Evolutionary conservation across 2,888 invertebrate species (phyloP).

Genomic region (Timandra comae): DNA sequence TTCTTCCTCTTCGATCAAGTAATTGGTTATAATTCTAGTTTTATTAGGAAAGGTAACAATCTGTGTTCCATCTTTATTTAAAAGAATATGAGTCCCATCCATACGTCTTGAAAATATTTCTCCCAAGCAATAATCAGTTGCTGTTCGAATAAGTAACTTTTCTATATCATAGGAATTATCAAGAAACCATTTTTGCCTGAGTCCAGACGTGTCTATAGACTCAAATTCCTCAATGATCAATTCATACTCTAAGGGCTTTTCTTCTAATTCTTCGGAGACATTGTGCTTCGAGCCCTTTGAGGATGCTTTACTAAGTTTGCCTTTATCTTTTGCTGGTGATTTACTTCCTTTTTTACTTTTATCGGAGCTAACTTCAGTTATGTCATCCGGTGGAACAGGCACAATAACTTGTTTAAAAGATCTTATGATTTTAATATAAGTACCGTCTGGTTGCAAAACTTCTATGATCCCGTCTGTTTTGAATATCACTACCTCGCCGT

Average conservation of each 20-base stretch:
- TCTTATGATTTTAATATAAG: constrained; percentile 47
- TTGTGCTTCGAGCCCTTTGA: constrained; percentile 38
- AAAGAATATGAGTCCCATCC: constrained; percentile 56
- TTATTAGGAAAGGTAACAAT: constrained; percentile 57
- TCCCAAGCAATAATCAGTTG: constrained; percentile 58
- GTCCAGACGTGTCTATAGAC: constrained; percentile 46
- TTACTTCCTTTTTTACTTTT: constrained; percentile 44
- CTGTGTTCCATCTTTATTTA: constrained; percentile 59
- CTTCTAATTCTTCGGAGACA: constrained; percentile 25
- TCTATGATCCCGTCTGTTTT: constrained; percentile 44
- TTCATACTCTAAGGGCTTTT: constrained; percentile 34
- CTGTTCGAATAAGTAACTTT: constrained; percentile 52
- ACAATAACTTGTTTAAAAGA: constrained; percentile 34
- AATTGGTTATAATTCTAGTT: constrained; percentile 54
- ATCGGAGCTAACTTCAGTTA: constrained; percentile 32
- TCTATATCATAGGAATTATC: constrained; percentile 37
- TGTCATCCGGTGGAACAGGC: constrained; percentile 23
- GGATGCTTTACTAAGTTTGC: constrained; percentile 35
- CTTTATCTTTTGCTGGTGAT: constrained; percentile 34
- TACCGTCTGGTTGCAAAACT: constrained; percentile 50
- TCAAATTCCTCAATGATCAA: constrained; percentile 55
- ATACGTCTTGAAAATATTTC: constrained; percentile 62
- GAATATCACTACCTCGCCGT: constrained; percentile 63
- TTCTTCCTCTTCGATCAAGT: constrained; percentile 49
- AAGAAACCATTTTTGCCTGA: constrained; percentile 45